Evolutionary conservation across 2,888 invertebrate species (phyloP), one percentile per base, ranked within the genome.

Genomic region (Zygogramma bicolorata): DNA sequence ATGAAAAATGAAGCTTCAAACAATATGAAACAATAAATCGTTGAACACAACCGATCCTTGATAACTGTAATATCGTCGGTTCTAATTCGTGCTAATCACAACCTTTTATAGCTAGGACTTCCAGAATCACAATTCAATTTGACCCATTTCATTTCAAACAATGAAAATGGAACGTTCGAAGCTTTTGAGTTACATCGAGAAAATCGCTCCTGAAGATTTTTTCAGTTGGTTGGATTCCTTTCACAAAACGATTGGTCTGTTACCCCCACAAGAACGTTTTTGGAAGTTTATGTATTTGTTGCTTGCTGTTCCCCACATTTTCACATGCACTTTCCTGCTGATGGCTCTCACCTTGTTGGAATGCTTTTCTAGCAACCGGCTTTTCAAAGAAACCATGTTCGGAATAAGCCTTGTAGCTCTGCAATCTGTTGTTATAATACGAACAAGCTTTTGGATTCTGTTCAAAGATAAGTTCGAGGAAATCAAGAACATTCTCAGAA

Each of bases 211-310:
- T 0, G 25, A 38, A 20, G 63, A 71, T 22, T 71, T 65, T 31
- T 71, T 65, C 40, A 40, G 0, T 1, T 71, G 71, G 71, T n/a
- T 71, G 18, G 53, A 71, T n/a, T 15, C 31, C 13, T 68, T 57
- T 2, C 58, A 68, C 7, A 60, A 49, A 42, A 15, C 65, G 3
- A 8, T 49, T 0, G 65, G 63, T 0, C 20, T 76, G 10, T 22
- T 61, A 57, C 70, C 70, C 8, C 74, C 76, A 1, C 60, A 72
- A 34, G 38, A 27, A 6, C 18, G 3, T 6, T 13, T 60, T 10
- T 20, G 18, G 15, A 67, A 65, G 27, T 25, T 49, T 3, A 1
- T 72, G 7, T 75, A 68, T 34, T 31, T 38, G 7, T 53, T 75
- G 15, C 10, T 72, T 20, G 62, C 53, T 10, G 18, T 61, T 8